phyloP scores from a whole-genome alignment of 1,140 invertebrate species.

The Archivesica marissinica region DNA sequence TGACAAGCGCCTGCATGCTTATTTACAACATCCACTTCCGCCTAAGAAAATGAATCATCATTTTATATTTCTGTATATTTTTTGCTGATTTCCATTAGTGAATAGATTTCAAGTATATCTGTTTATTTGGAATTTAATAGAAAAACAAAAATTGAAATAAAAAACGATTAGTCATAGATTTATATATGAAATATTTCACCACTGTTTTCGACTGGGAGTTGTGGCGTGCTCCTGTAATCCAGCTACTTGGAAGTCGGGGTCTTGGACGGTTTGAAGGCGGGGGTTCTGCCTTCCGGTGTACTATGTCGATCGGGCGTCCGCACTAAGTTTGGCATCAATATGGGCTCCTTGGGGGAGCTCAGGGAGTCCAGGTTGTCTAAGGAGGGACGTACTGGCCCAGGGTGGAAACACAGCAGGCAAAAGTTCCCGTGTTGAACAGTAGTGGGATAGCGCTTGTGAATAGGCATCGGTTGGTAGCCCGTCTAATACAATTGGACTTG shows the following conservation, averaged over 20 bases:
- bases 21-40: background rate
- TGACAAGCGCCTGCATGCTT: background rate
- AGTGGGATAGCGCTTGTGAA: slow-evolving; percentile 99
- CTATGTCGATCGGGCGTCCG: slow-evolving; percentile 86
- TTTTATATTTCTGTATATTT: too few relatives aligned
- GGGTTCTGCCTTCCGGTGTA: slow-evolving; percentile 58
- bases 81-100: too few relatives aligned
- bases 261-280: slow-evolving; percentile 62
- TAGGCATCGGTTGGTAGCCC: slow-evolving; percentile 85
- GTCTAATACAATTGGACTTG: slow-evolving; percentile 61
- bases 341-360: slow-evolving; percentile 85
- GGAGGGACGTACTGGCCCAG: slow-evolving; percentile 98
- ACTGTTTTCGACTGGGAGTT: slow-evolving; percentile 75
- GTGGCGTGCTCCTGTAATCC: slow-evolving; percentile 94
- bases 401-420: slow-evolving; percentile 98
- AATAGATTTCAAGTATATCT: background rate
- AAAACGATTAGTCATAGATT: background rate
- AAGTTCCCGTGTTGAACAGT: slow-evolving; percentile 98
- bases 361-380: slow-evolving; percentile 91
- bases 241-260: slow-evolving; percentile 91
- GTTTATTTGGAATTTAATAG: background rate
- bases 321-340: slow-evolving; percentile 94
- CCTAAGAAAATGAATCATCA: too few relatives aligned
- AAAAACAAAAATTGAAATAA: slow-evolving; percentile 2
- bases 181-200: slow-evolving; percentile 2